Evolutionary conservation across 2,888 invertebrate species (phyloP), one percentile per base, ranked within the genome.

Genomic region (Drosophila aldrichi): DNA sequence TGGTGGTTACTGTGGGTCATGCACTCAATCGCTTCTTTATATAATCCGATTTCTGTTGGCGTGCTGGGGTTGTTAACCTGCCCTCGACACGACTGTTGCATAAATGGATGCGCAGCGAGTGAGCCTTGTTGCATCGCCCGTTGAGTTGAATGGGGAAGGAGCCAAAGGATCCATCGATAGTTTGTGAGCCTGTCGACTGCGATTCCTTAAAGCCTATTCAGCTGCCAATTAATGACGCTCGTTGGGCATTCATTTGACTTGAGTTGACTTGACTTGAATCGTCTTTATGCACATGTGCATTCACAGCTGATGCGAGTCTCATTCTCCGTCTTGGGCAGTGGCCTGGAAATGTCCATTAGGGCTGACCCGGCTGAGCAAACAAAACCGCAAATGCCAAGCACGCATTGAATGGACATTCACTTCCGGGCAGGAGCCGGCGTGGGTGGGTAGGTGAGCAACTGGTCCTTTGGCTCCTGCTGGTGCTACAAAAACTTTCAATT

Each of bases 31-130:
- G 68, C 74, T 61, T 72, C 64, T 76, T 87, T 80, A 74, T 84
- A 78, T 84, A 82, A 84, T 87, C 85, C 62, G 85, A 87, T 84
- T 87, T 78, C 71, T 76, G 65, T 76, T 87, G 84, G 71, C 78
- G 76, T 78, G 74, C 76, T 87, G 81, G 70, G 84, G 84, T 85
- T 88, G 88, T 85, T 85, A 75, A 85, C 84, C 84, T 75, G 74
- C 46, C 44, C 36, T 46, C 60, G 44, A 60, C 56, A 48, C 60
- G 58, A 62, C 70, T 75, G 75, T 73, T 67, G 79, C 77, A 80
- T 64, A 71, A 76, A 67, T 61, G 71, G 41, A 55, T 56, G 66
- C 10, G 20, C 46, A 22, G 32, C 14, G 25, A 22, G 32, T 9
- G 6, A 25, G 54, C 54, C 16, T 36, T 43, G 41, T 41, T 18